These are phyloP conservation scores for Drosophila setosimentum DNA, from an alignment of 2,888 invertebrate genomes.

Conservation along the genomic window DNA sequence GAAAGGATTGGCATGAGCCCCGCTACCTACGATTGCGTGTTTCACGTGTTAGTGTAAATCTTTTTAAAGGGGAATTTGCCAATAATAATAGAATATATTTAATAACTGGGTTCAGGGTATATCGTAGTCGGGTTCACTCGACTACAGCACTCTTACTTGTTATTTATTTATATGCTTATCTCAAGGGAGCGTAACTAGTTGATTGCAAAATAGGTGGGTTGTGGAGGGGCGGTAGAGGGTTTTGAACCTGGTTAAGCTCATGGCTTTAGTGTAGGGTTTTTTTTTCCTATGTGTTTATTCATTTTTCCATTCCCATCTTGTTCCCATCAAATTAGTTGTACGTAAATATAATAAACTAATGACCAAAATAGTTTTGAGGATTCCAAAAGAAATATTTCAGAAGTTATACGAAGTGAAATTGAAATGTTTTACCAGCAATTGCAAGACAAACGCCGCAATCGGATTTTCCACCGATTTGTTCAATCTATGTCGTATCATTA, in stretches of 20 bases:
- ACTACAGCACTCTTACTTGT: too few relatives aligned
- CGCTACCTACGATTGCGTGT: too few relatives aligned
- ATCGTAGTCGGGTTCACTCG: too few relatives aligned
- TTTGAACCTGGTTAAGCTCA: neutral
- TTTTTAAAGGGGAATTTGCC: too few relatives aligned
- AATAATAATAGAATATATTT: too few relatives aligned
- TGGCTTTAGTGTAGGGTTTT: neutral
- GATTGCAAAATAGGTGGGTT: neutral
- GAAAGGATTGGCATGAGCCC: too few relatives aligned
- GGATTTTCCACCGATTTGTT: slow-evolving; percentile 88
- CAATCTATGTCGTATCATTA: slow-evolving; percentile 90
- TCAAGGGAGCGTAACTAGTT: neutral
- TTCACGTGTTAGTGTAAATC: too few relatives aligned
- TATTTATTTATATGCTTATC: neutral
- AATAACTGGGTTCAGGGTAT: too few relatives aligned
- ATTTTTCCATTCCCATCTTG: neutral
- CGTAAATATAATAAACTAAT: neutral
- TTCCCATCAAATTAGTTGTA: neutral
- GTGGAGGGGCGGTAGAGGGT: neutral
- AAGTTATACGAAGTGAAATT: slow-evolving; percentile 86
- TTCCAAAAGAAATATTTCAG: slow-evolving; percentile 43
- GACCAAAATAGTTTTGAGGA: neutral
- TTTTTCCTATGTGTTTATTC: neutral
- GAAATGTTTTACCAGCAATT: slow-evolving; percentile 89
- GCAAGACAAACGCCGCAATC: slow-evolving; percentile 89